Base-by-base conservation (phyloP, 2,888 invertebrate genomes). In the Drosophila paracracens region DNA sequence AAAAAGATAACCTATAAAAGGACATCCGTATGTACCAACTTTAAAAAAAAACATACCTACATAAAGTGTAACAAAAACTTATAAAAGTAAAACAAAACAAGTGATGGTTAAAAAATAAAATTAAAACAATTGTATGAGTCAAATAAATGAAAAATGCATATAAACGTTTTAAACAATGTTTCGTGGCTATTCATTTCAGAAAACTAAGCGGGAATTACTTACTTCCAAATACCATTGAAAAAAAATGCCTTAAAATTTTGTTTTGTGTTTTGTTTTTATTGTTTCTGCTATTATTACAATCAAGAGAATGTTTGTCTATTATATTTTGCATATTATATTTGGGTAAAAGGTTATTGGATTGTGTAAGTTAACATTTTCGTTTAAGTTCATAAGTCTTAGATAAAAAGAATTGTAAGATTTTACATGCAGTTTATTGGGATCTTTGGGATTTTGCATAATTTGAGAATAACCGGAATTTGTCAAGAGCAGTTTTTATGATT, bases 71-170 rank as follows among this genome's bases (percentile, higher is more conserved):
- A 76, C 69, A 76, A 33, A 87, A 83, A 73, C 53, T 73, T 78
- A 74, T 74, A 81, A 63, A 69, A 63, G 16, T 56, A 68, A 77
- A 72, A 66, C 52, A 74, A 78, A 68, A 60, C 58, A 74, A 71
- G 67, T 76, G 88, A 87, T 89, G 84, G 72, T 84, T 62, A 67
- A 87, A 83, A 71, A 78, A 66, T 59, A 69, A 79, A 73, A 60
- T 29, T 61, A 74, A 76, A 88, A 85, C 64, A 77, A 84, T 54
- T 89, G 82, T 88, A 88, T 76, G 80, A 89, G 77, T 90, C 83
- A 78, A 91, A 91, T 91, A 87, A 90, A 90, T 76, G 76, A 73
- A 82, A 83, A 90, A 81, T 81, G 74, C 90, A 79, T 88, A 88
- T 90, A 86, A 90, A 90, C 82, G 89, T 86, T 88, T 88, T 87